A percentile compares a stretch with the other conserved stretches of the same genome.
phyloP scores from a whole-genome alignment of 2,888 invertebrate genomes.

The Pemphredon lugubris region DNA sequence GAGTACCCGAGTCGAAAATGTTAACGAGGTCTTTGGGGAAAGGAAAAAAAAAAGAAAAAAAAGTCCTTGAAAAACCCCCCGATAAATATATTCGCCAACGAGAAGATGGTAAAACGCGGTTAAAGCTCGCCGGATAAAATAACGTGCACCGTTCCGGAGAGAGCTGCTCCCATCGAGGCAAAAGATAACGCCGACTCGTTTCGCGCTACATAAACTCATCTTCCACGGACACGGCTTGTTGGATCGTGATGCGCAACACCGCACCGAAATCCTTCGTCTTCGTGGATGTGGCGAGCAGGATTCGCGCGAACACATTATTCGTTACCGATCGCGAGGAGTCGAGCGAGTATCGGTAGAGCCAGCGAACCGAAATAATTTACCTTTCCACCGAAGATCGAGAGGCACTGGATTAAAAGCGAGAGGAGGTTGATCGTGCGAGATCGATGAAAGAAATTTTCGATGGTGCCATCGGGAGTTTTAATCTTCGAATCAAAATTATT shows the following conservation, averaged over 20 bases:
- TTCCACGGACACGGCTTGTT: conserved; percentile 23
- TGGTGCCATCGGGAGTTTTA: too few relatives aligned
- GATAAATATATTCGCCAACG: conserved; percentile 67
- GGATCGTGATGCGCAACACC: conserved; percentile 15
- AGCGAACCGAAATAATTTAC: conserved; percentile 28
- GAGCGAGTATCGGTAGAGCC: conserved; percentile 13
- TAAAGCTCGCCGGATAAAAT: conserved; percentile 41
- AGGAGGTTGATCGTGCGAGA: not conserved
- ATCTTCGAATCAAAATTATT: too few relatives aligned
- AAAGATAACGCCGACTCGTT: conserved; percentile 70
- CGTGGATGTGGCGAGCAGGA: conserved; percentile 1
- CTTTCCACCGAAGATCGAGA: too few relatives aligned
- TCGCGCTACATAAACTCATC: conserved; percentile 74
- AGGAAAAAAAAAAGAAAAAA: too few relatives aligned
- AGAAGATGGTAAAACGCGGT: conserved; percentile 20
- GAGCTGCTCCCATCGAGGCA: conserved; percentile 38
- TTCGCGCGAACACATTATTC: conserved; percentile 40
- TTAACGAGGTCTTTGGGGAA: too few relatives aligned
- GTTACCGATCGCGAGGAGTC: conserved; percentile 41
- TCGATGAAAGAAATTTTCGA: not conserved
- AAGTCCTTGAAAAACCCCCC: too few relatives aligned
- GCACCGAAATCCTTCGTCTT: conserved; percentile 35
- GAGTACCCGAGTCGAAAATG: too few relatives aligned
- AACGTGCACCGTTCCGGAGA: conserved; percentile 46
- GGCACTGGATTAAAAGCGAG: conserved; percentile 13